Evolutionary conservation across 2,797 vertebrate species (phyloP), one percentile per base, ranked within the genome.

Genomic region (Acestrorhynchus altus): DNA sequence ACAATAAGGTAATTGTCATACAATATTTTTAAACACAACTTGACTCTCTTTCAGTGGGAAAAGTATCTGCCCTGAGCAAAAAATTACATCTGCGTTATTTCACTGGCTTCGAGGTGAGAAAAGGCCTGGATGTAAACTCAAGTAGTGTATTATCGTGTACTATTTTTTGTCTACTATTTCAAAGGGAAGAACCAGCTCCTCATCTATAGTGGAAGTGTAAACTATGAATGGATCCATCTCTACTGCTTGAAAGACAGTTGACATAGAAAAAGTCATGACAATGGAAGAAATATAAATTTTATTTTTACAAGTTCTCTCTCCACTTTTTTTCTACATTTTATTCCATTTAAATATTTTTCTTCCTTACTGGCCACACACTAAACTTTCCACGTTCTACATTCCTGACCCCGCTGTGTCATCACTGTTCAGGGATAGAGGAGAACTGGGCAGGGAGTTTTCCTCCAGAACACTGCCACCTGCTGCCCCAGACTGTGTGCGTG

Each of bases 361-460:
- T 42, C 16, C 26, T 68, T 64, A 46, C 26, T 35, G 31, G 31
- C 6, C 31, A 35, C 6, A 6, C 2, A 35, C 31, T 35, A 2
- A 35, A 35, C 31, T 35, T 35, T 35, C 31, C 6, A 35, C 31
- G 6, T 90, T 92, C 49, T 86, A 87, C 24, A 86, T 92, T 0
- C 81, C 82, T 0, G 91, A 94, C 0, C 88, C 92, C 0, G 80
- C 84, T 8, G 91, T 92, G 0, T 94, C 92, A 5, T 94, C 93
- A 1, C 94, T 94, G 0, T 93, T 90, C 0, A 68, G 86, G 8
- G 87, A 90, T 35, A 84, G 87, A 0, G 93, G 92, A 0, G 93
- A 94, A 1, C 89, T 83, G 0, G 92, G 90, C 0, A 60, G 28
- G 0, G 91, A 91, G 0, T 73, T 84, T 42, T 83, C 83, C 4